These are phyloP conservation scores for Hyposoter dolosus DNA, from an alignment of 2,888 invertebrate genomes.

Conservation along the genomic window DNA sequence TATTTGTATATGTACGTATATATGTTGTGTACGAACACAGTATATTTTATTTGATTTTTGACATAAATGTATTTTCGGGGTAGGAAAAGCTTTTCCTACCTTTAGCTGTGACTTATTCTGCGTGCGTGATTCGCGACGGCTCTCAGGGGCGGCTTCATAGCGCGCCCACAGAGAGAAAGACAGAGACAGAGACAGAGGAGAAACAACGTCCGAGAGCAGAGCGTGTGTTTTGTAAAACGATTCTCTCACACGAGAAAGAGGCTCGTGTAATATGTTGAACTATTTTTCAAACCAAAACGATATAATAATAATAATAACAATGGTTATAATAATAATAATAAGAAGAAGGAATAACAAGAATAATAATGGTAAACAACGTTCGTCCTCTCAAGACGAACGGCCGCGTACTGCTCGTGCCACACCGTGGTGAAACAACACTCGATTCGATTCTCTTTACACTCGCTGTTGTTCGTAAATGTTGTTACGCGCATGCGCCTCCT, in stretches of 20 bases:
- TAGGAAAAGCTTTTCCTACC: slow-evolving; percentile 77
- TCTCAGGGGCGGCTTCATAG: slow-evolving; percentile 80
- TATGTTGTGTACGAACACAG: slow-evolving; percentile 37
- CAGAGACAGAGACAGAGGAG: slow-evolving; percentile 37
- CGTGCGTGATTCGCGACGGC: slow-evolving; percentile 60
- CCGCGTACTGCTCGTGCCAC: slow-evolving; percentile 61
- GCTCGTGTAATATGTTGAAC: slow-evolving; percentile 36
- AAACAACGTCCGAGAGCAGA: slow-evolving; percentile 31
- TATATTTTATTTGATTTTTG: slow-evolving; percentile 54
- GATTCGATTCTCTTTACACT: slow-evolving; percentile 33
- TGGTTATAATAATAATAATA: not conserved
- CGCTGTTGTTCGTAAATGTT: slow-evolving; percentile 32
- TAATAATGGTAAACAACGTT: slow-evolving; percentile 28
- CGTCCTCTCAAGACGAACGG: slow-evolving; percentile 39
- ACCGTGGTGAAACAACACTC: slow-evolving; percentile 66
- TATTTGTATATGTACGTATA: slow-evolving; percentile 1
- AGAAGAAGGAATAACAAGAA: slow-evolving; percentile 12
- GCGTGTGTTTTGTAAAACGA: slow-evolving; percentile 3
- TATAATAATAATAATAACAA: slow-evolving; percentile 19
- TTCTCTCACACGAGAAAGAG: slow-evolving; percentile 24
- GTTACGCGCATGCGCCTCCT: slow-evolving; percentile 49
- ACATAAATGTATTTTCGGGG: slow-evolving; percentile 67
- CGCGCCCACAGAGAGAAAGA: slow-evolving; percentile 65
- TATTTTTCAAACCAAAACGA: slow-evolving; percentile 21
- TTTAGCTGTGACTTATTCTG: slow-evolving; percentile 73